These are phyloP conservation scores for Accipiter virgatus DNA, from an alignment of 2,113 vertebrate genomes.

Conservation along the genomic window DNA sequence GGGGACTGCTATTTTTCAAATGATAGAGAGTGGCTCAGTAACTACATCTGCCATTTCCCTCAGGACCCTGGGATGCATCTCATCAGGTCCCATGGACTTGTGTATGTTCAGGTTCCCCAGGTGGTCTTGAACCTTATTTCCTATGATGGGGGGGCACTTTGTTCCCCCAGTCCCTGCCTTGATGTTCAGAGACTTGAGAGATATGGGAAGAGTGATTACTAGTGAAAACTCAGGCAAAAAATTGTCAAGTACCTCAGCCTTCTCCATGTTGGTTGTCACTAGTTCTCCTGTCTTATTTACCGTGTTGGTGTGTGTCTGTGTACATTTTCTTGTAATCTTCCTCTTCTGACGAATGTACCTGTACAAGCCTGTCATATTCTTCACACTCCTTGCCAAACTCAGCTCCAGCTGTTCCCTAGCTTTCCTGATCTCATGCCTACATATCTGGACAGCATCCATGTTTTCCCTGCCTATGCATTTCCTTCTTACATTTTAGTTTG, in stretches of 20 bases:
- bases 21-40: background rate
- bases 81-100: background rate
- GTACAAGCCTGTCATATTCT: background rate
- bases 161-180: background rate
- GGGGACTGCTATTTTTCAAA: background rate
- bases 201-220: background rate
- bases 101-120: background rate
- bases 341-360: background rate
- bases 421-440: background rate
- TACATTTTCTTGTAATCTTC: background rate
- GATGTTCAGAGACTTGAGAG: background rate
- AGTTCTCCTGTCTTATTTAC: background rate
- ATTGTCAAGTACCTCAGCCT: background rate
- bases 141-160: background rate
- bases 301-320: background rate
- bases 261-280: background rate
- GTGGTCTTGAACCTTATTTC: background rate
- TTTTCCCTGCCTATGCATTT: background rate
- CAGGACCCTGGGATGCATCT: background rate
- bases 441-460: background rate
- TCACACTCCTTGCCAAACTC: background rate
- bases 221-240: background rate
- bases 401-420: background rate
- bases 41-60: background rate
- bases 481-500: background rate